Evolutionary conservation across 2,113 vertebrate species (phyloP), one percentile per base, ranked within the genome.

Genomic region (Chionis minor): DNA sequence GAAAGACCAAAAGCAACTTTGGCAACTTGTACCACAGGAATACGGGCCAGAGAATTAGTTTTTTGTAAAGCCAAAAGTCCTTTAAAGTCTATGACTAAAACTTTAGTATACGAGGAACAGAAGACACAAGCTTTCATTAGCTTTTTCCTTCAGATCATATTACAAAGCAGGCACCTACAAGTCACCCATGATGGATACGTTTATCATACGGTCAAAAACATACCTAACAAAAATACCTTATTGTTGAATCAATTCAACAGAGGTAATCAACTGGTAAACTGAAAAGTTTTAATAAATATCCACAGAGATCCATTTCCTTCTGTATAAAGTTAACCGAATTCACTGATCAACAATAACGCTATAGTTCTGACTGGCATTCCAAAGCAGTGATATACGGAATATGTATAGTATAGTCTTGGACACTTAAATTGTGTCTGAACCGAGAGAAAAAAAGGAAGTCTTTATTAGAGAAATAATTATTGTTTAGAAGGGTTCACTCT

Each of bases 211-310:
- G 32, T 71, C 45, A 59, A 56, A 89, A 89, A 5, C 8, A 72
- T 30, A 55, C 28, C 91, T 79, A 85, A 38, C 9, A 92, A 71
- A 91, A 94, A 45, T 18, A 69, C 17, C 54, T 49, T 56, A 62
- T 27, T 56, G 79, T 65, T 86, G 49, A 94, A 79, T 52, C 69
- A 47, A 26, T 65, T 74, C 88, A 92, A 90, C 61, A 86, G 19
- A 86, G 23, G 38, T 62, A 59, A 92, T 28, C 42, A 72, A 55
- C 42, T 77, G 95, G 94, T 92, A 96, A 97, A 84, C 95, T 92
- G 88, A 97, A 96, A 97, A 96, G 96, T 94, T 94, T 88, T 49
- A 67, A 40, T 52, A 65, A 71, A 63, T 45, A 23, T 12, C 65
- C 9, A 91, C 14, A 69, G 32, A 92, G 52, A 81, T 78, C 26